phyloP scores from a whole-genome alignment of 2,888 invertebrate genomes.

The Drosophila nr. perissopoda region DNA sequence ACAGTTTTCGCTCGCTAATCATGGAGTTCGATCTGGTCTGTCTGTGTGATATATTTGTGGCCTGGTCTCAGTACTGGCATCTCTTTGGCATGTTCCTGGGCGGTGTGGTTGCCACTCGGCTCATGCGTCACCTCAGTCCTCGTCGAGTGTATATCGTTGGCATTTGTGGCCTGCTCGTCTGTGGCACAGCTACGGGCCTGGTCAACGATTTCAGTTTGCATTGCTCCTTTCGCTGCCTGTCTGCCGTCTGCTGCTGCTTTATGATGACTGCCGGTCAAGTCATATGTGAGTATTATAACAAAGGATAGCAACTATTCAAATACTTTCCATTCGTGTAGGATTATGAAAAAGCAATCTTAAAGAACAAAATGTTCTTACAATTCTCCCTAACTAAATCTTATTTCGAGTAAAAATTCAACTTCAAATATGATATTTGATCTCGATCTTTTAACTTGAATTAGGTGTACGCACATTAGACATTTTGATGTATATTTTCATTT shows the following conservation, averaged over 20 bases:
- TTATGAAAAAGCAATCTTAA: too few species aligned
- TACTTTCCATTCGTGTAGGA: too few species aligned
- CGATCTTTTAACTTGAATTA: neutral
- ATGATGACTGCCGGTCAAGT: slow-evolving; percentile 85
- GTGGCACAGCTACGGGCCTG: slow-evolving; percentile 83
- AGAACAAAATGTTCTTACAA: too few species aligned
- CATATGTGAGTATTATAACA: slow-evolving; percentile 81
- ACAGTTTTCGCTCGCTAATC: slow-evolving; percentile 81
- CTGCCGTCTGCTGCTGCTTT: slow-evolving; percentile 84
- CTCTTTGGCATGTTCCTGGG: slow-evolving; percentile 85
- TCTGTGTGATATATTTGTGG: slow-evolving; percentile 83
- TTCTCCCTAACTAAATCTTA: too few species aligned
- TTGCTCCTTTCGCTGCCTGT: slow-evolving; percentile 83
- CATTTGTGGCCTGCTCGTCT: slow-evolving; percentile 82
- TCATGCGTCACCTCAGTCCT: slow-evolving; percentile 84
- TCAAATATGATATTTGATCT: neutral
- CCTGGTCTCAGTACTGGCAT: slow-evolving; percentile 85
- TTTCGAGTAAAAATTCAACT: too few species aligned
- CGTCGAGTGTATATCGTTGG: slow-evolving; percentile 82
- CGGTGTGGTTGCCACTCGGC: slow-evolving; percentile 83
- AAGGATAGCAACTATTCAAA: neutral
- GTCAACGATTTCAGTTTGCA: slow-evolving; percentile 83
- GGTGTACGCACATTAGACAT: neutral
- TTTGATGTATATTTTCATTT: neutral
- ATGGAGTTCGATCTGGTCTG: slow-evolving; percentile 85